phyloP scores from a whole-genome alignment of 2,888 invertebrate genomes.

The Lapara coniferarum region DNA sequence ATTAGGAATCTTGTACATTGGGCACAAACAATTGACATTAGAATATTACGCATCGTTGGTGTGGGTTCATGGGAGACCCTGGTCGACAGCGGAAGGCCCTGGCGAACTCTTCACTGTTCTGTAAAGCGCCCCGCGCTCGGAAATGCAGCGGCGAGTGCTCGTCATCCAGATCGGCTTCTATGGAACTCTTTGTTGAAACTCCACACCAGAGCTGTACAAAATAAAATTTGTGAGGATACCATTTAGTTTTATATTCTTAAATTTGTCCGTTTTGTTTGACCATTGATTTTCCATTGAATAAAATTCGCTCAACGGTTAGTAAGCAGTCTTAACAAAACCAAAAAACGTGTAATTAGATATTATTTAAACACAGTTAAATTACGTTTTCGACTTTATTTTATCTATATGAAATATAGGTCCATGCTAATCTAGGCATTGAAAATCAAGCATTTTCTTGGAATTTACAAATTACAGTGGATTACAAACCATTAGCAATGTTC shows the following conservation, averaged over 20 bases:
- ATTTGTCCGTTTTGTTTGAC: no score
- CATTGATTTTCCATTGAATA: no score
- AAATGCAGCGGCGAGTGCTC: conserved; percentile 89
- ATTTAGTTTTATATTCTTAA: no score
- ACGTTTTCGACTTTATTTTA: neutral
- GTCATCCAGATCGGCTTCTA: conserved; percentile 86
- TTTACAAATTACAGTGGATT: neutral
- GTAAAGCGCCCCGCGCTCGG: conserved; percentile 87
- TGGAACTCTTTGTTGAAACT: conserved; percentile 85
- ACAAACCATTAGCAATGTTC: neutral
- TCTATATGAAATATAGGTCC: neutral
- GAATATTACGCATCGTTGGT: conserved; percentile 74
- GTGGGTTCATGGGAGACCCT: conserved; percentile 83
- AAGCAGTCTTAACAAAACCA: no score
- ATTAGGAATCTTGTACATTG: neutral
- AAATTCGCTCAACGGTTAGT: no score
- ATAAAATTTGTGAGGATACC: no score
- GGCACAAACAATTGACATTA: conserved; percentile 34
- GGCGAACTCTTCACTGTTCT: conserved; percentile 89
- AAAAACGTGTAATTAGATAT: no score
- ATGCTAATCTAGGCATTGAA: no score
- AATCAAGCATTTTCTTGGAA: no score
- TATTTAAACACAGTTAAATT: no score
- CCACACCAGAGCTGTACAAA: conserved; percentile 92
- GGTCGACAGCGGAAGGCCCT: conserved; percentile 82